These are phyloP conservation scores for Atopsyche davidsoni DNA, from an alignment of 1,140 invertebrate species.

Conservation along the genomic window DNA sequence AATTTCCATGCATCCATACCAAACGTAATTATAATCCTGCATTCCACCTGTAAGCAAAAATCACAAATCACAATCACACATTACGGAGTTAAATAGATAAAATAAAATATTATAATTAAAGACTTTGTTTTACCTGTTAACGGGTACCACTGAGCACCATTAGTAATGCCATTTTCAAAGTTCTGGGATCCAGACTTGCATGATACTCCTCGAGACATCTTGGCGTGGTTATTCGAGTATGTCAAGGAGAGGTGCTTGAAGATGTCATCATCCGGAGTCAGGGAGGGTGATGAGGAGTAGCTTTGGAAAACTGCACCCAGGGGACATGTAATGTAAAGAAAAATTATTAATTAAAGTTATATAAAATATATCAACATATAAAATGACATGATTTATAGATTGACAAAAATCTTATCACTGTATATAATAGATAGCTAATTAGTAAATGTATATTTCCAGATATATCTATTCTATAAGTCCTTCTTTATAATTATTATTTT, in stretches of 20 bases:
- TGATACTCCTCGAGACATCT: conserved; percentile 75
- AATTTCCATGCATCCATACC: conserved; percentile 97
- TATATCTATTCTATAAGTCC: background rate
- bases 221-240: conserved; percentile 84
- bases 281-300: conserved; percentile 66
- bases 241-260: conserved; percentile 84
- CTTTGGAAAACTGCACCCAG: conserved; percentile 70
- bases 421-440: too few species aligned
- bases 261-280: conserved; percentile 90
- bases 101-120: conserved; percentile 34
- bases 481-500: conserved; percentile 5
- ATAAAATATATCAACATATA: conserved; percentile 2
- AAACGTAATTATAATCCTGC: conserved; percentile 98
- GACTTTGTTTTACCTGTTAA: conserved; percentile 85
- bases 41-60: conserved; percentile 52
- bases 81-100: background rate
- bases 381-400: too few species aligned
- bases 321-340: conserved; percentile 47
- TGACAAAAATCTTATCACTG: too few species aligned
- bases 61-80: background rate
- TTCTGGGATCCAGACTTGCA: conserved; percentile 67
- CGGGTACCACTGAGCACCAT: conserved; percentile 89
- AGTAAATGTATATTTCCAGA: background rate
- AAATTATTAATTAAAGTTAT: conserved; percentile 6
- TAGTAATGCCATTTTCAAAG: conserved; percentile 84